Base-by-base conservation (phyloP, 2,888 invertebrate species). In the Dione juno region DNA sequence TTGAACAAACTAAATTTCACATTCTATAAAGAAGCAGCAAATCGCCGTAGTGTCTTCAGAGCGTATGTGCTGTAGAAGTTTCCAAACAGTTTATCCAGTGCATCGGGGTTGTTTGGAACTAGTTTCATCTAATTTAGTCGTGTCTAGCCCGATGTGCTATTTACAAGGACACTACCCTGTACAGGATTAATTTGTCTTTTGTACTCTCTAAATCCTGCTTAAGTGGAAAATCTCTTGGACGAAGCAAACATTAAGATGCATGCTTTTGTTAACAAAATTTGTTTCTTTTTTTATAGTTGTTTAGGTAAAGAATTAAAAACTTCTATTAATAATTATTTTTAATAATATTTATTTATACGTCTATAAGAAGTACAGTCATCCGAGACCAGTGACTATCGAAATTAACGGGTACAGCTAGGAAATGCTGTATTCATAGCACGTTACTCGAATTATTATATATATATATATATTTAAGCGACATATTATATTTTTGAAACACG, bases 61-160 rank as follows among this genome's bases (percentile, higher is more conserved):
- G 65, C 67, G 65, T 65, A 71, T 69, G 71, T 61, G 67, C 45
- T 54, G 63, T 28, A 61, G 16, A 61, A 67, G 59, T 74, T 69
- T 66, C 50, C 65, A 72, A 74, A 80, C 83, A 84, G 81, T 83
- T 84, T 84, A 84, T 81, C 79, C 81, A 78, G 77, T 77, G 77
- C 79, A 73, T 40, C 59, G 76, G 80, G 85, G 83, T 81, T 83
- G 83, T 81, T 83, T 73, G 76, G 73, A 85, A 86, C 85, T 88
- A 88, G 87, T 87, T 86, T 82, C 75, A 76, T 82, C 83, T 84
- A 87, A 86, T 85, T 86, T 84, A 81, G 82, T 80, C 80, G 82
- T 66, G 80, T 80, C 72, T 71, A 64, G 70, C 75, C 45, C 57
- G 65, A 71, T 66, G 61, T 75, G 77, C 77, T 77, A 76, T 71